A percentile compares a stretch with the other conserved stretches of the same genome.
These are phyloP conservation scores for Montipora sp. DNA, from an alignment of 64 coral and sea anemone genomes.

Conservation along the genomic window DNA sequence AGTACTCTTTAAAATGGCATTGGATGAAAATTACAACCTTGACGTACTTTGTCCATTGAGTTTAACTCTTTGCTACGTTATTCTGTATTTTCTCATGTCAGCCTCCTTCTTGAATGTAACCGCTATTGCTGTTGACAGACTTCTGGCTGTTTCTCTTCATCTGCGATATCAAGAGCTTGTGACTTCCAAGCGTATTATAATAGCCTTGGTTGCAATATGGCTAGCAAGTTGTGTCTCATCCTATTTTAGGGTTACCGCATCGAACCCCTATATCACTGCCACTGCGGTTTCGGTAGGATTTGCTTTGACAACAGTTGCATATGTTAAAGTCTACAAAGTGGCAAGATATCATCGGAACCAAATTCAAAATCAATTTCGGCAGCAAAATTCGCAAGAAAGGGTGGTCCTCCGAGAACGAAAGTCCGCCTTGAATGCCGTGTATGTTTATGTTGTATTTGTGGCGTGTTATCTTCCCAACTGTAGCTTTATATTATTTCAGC, in stretches of 20 bases:
- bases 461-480: no score
- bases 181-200: background rate
- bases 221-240: background rate
- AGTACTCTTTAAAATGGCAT: background rate
- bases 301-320: no score
- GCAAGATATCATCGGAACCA: no score
- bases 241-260: background rate
- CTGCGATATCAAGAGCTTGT: constrained; percentile 27
- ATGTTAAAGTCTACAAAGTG: no score
- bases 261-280: background rate
- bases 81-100: background rate
- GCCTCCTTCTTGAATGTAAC: constrained; percentile 17
- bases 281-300: no score
- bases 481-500: no score
- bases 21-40: background rate
- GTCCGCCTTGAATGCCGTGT: no score
- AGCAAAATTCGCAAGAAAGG: no score
- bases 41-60: background rate
- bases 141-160: constrained; percentile 44
- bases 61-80: background rate
- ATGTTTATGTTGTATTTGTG: no score
- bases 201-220: background rate
- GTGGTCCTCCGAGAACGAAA: no score
- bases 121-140: constrained; percentile 28
- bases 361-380: no score